These are phyloP conservation scores for Seriola dumerili DNA, from an alignment of 2,113 vertebrate species.

Conservation along the genomic window DNA sequence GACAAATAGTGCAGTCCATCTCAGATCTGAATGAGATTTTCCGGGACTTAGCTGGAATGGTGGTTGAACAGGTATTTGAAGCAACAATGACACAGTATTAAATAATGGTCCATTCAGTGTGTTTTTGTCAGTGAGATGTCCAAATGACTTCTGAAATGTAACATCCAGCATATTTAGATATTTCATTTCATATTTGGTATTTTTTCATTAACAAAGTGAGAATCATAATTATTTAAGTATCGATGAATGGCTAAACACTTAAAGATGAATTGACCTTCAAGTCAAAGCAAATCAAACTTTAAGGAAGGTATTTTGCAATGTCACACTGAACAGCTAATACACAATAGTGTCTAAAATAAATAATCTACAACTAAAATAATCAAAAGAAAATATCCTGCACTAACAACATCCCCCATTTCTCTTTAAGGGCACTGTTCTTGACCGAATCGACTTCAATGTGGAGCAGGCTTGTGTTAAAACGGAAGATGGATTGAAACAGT, in stretches of 20 bases:
- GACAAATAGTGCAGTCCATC: conserved; percentile 98
- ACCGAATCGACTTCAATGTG: conserved; percentile 98
- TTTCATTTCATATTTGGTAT: not conserved
- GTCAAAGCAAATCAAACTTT: not conserved
- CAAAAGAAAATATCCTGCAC: not conserved
- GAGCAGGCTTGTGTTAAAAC: conserved; percentile 97
- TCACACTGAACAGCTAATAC: not conserved
- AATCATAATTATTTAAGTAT: not conserved
- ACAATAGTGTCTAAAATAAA: not conserved
- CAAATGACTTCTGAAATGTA: conserved; percentile 1
- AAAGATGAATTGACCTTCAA: conserved; percentile 8
- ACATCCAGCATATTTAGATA: not conserved
- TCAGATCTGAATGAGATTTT: conserved; percentile 98
- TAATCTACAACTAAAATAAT: not conserved
- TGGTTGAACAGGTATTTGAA: conserved; percentile 93
- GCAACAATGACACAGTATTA: not conserved
- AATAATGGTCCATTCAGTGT: not conserved
- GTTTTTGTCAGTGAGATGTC: not conserved
- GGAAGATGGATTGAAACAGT: conserved; percentile 95
- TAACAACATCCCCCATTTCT: conserved; percentile 13
- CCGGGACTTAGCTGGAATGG: conserved; percentile 95
- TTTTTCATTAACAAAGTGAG: not conserved
- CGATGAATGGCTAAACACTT: not conserved
- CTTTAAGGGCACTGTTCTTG: conserved; percentile 94
- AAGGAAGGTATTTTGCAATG: not conserved